Conservation (phyloP, 2,888 invertebrate genomes). For the Acanthosepion pharaonis region DNA sequence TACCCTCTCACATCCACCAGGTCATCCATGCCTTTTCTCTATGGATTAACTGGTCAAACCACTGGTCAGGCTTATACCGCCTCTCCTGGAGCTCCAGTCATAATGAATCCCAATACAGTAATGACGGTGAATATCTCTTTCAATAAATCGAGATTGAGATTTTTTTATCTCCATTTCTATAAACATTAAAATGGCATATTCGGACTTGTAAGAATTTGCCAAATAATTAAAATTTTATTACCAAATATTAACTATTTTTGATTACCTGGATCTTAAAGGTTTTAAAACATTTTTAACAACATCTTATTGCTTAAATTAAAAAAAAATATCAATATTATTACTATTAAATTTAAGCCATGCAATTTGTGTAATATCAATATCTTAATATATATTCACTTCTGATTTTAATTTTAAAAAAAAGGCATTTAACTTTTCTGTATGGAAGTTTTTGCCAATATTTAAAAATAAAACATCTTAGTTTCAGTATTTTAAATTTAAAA, state of each 20-base stretch:
- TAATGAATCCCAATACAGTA: constrained; percentile 38
- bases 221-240: neutral
- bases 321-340: no score
- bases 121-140: constrained; percentile 15
- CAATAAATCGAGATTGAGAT: neutral
- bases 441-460: no score
- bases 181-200: no score
- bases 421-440: no score
- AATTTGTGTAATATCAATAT: no score
- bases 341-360: no score
- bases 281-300: no score
- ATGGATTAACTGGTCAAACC: neutral
- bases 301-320: no score
- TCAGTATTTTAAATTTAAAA: no score
- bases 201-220: neutral
- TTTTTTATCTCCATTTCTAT: neutral
- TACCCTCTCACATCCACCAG: constrained; percentile 15
- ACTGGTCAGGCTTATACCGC: constrained; percentile 35
- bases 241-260: neutral
- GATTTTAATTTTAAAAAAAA: no score
- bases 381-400: no score
- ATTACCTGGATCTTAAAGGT: neutral
- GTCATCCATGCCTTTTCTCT: neutral
- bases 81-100: neutral
- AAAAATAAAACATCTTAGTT: no score